A percentile compares a stretch with the other conserved stretches of the same genome.
Conservation (phyloP, 2,888 invertebrate genomes). For the Lacanobia oleracea region DNA sequence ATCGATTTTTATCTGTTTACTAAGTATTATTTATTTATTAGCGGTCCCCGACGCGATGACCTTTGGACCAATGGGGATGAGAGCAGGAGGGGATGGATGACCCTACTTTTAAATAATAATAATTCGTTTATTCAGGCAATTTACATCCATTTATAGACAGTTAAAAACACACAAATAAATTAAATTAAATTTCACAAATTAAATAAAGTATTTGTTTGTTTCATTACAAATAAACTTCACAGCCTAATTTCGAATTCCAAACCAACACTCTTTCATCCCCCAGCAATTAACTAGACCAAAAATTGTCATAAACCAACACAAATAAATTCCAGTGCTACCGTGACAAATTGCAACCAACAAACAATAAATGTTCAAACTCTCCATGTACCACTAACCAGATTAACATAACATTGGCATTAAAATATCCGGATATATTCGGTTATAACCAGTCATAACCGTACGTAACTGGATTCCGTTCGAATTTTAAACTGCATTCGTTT, state of each 20-base stretch:
- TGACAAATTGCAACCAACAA: constrained; percentile 4
- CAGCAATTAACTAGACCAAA: neutral
- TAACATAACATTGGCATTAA: constrained; percentile 46
- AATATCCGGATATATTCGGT: constrained; percentile 40
- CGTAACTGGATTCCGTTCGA: constrained; percentile 55
- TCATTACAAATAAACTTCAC: neutral
- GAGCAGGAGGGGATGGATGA: too few species aligned
- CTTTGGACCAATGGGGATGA: too few species aligned
- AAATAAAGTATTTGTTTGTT: neutral
- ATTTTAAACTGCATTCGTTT: constrained; percentile 56
- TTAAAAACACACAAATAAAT: too few species aligned
- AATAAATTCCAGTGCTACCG: neutral
- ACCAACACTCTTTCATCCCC: neutral
- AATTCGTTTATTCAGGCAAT: too few species aligned
- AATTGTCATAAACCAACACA: constrained; percentile 9
- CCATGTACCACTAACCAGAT: constrained; percentile 38
- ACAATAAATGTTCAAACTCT: constrained; percentile 25
- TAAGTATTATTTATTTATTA: too few species aligned
- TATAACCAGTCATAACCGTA: constrained; percentile 45
- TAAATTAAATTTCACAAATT: too few species aligned
- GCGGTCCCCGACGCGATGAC: too few species aligned
- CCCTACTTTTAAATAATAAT: too few species aligned
- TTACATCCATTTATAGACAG: too few species aligned
- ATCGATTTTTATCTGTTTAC: too few species aligned
- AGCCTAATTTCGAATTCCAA: neutral